phyloP scores from a whole-genome alignment of 2,797 vertebrate species.

The Eulemur mongoz region DNA sequence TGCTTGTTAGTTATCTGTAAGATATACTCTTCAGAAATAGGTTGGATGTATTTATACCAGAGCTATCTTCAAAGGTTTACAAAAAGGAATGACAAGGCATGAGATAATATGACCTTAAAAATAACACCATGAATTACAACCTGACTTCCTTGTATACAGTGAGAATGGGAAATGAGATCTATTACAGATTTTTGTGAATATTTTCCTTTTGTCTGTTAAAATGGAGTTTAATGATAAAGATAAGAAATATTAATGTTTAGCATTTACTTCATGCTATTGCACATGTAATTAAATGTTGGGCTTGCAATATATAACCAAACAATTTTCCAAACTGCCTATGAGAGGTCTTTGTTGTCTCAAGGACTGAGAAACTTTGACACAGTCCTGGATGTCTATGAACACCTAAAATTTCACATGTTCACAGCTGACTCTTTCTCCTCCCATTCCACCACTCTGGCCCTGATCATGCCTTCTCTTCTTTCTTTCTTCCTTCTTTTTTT shows the following conservation, averaged over 20 bases:
- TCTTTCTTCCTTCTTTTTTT: not conserved
- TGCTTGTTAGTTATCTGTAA: not conserved
- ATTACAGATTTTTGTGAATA: not conserved
- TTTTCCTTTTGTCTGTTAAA: not conserved
- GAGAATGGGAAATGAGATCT: not conserved
- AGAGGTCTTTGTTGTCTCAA: not conserved
- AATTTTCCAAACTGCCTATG: constrained; percentile 7
- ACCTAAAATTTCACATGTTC: not conserved
- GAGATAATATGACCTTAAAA: not conserved
- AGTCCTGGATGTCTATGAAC: not conserved
- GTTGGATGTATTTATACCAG: not conserved
- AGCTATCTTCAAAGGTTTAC: not conserved
- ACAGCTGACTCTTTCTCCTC: not conserved
- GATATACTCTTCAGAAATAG: not conserved
- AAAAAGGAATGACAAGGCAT: not conserved
- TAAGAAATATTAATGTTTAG: not conserved
- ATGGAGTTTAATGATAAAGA: not conserved
- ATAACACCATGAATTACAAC: not conserved
- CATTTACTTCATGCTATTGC: not conserved
- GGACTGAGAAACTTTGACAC: not conserved
- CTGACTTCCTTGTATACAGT: not conserved
- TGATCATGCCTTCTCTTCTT: not conserved
- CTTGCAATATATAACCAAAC: not conserved
- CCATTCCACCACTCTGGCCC: no score
- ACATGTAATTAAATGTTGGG: not conserved